phyloP scores from a whole-genome alignment of 2,797 vertebrate genomes.

The Lophotriccus pileatus region DNA sequence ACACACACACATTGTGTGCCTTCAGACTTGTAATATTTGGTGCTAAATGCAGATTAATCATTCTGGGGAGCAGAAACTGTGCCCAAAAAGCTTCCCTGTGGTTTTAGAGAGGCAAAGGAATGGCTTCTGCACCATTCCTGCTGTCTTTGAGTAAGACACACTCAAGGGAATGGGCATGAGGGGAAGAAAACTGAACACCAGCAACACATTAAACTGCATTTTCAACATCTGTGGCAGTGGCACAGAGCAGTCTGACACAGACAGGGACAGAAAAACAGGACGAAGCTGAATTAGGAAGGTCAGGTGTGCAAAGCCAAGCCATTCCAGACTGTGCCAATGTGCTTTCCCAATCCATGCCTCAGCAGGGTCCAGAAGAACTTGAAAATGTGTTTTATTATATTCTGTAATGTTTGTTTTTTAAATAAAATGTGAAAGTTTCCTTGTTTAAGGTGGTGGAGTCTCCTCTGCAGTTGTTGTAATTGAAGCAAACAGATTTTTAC shows the following conservation, averaged over 20 bases:
- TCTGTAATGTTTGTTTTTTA: background rate
- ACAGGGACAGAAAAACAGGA: background rate
- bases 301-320: background rate
- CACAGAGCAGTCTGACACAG: background rate
- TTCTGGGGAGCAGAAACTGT: background rate
- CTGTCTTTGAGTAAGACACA: background rate
- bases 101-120: background rate
- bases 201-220: background rate
- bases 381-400: background rate
- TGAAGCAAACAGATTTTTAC: background rate
- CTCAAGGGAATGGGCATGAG: background rate
- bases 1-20: background rate
- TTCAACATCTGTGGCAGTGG: background rate
- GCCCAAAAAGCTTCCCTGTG: background rate
- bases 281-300: background rate
- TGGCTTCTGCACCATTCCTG: background rate
- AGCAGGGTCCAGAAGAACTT: background rate
- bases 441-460: background rate
- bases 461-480: background rate
- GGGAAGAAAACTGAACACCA: background rate
- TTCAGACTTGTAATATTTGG: rapidly evolving
- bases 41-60: background rate
- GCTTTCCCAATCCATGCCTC: background rate
- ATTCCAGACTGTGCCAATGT: background rate
- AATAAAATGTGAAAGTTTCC: slow-evolving; percentile 20